phyloP scores from a whole-genome alignment of 2,888 invertebrate genomes.

The Electrophaes corylata region DNA sequence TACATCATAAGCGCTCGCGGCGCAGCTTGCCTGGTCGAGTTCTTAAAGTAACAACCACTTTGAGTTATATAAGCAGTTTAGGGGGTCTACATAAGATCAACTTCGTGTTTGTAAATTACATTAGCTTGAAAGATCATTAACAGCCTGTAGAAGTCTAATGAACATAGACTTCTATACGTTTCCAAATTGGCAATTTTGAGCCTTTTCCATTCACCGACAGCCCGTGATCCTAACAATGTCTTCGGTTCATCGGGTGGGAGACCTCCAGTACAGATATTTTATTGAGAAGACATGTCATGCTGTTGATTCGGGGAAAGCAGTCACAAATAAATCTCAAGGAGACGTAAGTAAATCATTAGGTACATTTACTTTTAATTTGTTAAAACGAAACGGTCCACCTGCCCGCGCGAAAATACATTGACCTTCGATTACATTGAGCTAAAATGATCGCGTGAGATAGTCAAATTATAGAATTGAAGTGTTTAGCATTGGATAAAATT shows the following conservation, averaged over 20 bases:
- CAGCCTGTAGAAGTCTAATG: too few relatives aligned
- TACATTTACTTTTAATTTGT: conserved; percentile 45
- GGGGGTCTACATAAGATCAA: too few relatives aligned
- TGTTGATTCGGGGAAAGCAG: background rate
- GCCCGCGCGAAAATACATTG: conserved; percentile 48
- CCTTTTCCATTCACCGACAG: too few relatives aligned
- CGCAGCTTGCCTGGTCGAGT: background rate
- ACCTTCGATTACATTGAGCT: conserved; percentile 51
- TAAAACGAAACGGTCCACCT: conserved; percentile 39
- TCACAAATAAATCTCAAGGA: conserved; percentile 36
- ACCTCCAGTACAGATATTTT: background rate
- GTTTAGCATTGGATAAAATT: conserved; percentile 24
- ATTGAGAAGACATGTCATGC: background rate
- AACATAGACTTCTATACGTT: too few relatives aligned
- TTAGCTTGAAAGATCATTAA: too few relatives aligned
- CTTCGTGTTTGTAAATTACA: too few relatives aligned
- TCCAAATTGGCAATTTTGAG: too few relatives aligned
- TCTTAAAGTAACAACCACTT: background rate
- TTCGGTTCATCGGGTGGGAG: too few relatives aligned
- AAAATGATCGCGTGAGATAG: conserved; percentile 53
- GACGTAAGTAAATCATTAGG: conserved; percentile 34
- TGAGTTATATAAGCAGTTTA: too few relatives aligned
- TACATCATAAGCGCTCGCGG: background rate
- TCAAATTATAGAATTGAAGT: conserved; percentile 38
- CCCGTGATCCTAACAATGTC: too few relatives aligned